These are phyloP conservation scores for Patagioenas fasciata DNA, from an alignment of 2,113 vertebrate genomes.

Conservation along the genomic window DNA sequence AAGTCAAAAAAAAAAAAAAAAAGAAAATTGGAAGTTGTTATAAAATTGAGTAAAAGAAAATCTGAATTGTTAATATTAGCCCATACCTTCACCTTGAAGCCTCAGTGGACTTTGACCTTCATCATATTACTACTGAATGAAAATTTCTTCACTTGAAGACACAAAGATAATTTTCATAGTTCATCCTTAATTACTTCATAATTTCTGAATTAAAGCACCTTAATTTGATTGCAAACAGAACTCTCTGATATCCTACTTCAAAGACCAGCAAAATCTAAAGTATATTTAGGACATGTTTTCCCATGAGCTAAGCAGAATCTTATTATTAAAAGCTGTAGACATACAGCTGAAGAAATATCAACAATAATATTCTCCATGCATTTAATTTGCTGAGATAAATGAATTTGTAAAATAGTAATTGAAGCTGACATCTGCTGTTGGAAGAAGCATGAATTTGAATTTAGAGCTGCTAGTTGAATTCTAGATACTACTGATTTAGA, in stretches of 20 bases:
- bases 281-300: not conserved
- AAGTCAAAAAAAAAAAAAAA: not conserved
- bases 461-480: not conserved
- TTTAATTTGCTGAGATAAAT: constrained; percentile 24
- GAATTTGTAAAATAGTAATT: constrained; percentile 27
- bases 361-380: constrained; percentile 3
- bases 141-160: constrained; percentile 41
- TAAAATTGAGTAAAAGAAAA: not conserved
- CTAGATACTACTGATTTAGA: not conserved
- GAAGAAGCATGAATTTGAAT: not conserved
- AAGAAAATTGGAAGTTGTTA: not conserved
- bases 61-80: not conserved
- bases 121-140: not conserved
- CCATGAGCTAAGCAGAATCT: not conserved
- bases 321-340: constrained; percentile 2
- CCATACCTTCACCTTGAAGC: constrained; percentile 2
- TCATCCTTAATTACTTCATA: constrained; percentile 26
- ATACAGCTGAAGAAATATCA: not conserved
- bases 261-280: constrained; percentile 1
- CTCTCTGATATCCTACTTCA: constrained; percentile 1
- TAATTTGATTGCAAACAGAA: constrained; percentile 45
- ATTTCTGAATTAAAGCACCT: constrained; percentile 19
- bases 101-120: not conserved
- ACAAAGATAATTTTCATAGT: constrained; percentile 18
- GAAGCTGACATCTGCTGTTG: constrained; percentile 32